Evolutionary conservation across 2,797 vertebrate genomes (phyloP).

Genomic region (Siniperca scherzeri): DNA sequence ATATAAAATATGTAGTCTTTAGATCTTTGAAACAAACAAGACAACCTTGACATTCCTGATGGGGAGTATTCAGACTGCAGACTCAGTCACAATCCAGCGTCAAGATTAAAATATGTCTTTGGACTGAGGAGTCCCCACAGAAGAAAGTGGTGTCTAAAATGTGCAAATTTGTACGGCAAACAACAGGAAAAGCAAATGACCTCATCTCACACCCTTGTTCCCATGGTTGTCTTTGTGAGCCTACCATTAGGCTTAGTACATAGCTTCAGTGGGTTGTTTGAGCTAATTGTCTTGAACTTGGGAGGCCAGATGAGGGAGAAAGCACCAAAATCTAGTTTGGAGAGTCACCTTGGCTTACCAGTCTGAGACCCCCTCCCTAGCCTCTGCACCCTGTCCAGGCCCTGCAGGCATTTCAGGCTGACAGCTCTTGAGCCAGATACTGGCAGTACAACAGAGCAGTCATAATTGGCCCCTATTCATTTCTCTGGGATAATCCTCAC

Average conservation of each 20-base stretch:
- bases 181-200: not conserved
- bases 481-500: constrained; percentile 81
- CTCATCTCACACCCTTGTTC: constrained; percentile 17
- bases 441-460: constrained; percentile 72
- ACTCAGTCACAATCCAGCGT: not conserved
- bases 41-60: constrained; percentile 69
- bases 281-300: constrained; percentile 65
- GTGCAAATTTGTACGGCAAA: not conserved
- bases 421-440: constrained; percentile 76
- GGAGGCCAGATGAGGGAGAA: constrained; percentile 32
- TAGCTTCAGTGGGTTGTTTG: constrained; percentile 32
- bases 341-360: constrained; percentile 47
- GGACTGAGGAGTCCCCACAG: not conserved
- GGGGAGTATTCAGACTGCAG: constrained; percentile 46
- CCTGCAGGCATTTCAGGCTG: constrained; percentile 78
- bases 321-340: constrained; percentile 24
- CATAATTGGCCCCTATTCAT: constrained; percentile 82
- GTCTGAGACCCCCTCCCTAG: constrained; percentile 48
- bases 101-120: constrained; percentile 39
- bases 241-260: constrained; percentile 21
- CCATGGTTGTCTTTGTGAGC: constrained; percentile 13
- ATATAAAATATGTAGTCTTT: constrained; percentile 25
- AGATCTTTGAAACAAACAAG: constrained; percentile 34
- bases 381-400: constrained; percentile 49
- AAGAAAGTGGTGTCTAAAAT: constrained; percentile 1